Conservation (phyloP, 1,140 invertebrate species). For the Bombus superbus region DNA sequence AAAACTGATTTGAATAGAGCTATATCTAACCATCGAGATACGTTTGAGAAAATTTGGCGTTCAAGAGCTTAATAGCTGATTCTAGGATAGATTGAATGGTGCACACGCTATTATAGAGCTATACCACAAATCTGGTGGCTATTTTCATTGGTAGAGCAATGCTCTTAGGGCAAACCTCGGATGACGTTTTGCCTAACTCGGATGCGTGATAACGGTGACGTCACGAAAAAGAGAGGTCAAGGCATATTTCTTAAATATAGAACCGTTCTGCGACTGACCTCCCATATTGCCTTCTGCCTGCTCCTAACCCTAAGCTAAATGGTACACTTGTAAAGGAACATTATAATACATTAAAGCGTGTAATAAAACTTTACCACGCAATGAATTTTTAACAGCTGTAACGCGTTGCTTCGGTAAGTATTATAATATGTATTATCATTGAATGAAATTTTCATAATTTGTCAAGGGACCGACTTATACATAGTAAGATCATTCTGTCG, state of each 20-base stretch:
- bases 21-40: conserved; percentile 4
- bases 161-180: conserved; percentile 43
- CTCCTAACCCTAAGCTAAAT: background rate
- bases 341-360: too few relatives aligned
- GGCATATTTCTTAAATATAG: conserved; percentile 47
- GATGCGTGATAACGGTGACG: conserved; percentile 56
- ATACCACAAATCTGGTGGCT: conserved; percentile 42
- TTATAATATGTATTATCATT: too few relatives aligned
- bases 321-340: too few relatives aligned
- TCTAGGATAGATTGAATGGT: conserved; percentile 31
- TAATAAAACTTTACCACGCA: too few relatives aligned
- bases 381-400: too few relatives aligned
- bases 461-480: too few relatives aligned
- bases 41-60: conserved; percentile 43
- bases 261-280: conserved; percentile 12
- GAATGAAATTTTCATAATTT: too few relatives aligned
- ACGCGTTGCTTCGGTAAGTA: too few relatives aligned
- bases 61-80: conserved; percentile 39
- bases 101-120: conserved; percentile 58
- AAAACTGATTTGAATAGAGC: conserved; percentile 28
- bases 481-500: too few relatives aligned
- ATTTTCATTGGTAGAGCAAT: conserved; percentile 53
- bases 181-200: conserved; percentile 52
- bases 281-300: background rate
- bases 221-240: conserved; percentile 63